Base-by-base conservation (phyloP, 2,888 invertebrate genomes). In the Apocheima hispidaria region DNA sequence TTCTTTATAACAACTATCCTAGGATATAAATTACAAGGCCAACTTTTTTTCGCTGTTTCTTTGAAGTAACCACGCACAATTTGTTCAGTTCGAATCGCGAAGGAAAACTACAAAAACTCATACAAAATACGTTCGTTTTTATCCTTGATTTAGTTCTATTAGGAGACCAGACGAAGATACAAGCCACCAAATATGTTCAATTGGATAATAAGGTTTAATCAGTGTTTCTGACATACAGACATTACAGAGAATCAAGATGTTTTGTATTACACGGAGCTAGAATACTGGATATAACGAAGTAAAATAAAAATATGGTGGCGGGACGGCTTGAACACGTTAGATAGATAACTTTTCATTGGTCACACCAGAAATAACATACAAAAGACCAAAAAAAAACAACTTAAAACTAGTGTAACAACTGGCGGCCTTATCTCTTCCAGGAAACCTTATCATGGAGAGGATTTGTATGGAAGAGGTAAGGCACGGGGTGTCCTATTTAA, bases 101-200 rank as follows among this genome's bases (percentile, higher is more conserved):
- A n/a, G 5, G 10, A 38, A 1, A 18, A 38, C 7, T 20, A 30
- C 23, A 21, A 23, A 18, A 49, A 1, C 18, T 16, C 5, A 23
- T 10, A 12, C n/a, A 16, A 38, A 46, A 48, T n/a, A 38, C 5
- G 36, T 35, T 23, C 41, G 20, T 46, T 18, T 36, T 65, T 48
- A 28, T 20, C 51, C 51, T 49, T 64, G 71, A 78, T 74, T 73
- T 75, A 65, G 58, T 70, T 67, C 74, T 78, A 78, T 74, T 75
- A 77, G 18, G 52, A 12, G 65, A 72, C 63, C 69, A 56, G 72
- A 79, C 75, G 70, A 57, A 71, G 58, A 70, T 70, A 70, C 64
- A 61, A 69, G 68, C 69, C 66, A 72, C 75, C 70, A 75, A 82
- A 83, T 84, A 73, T 79, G 76, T 81, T 82, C 83, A 85, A 86